These are phyloP conservation scores for Takifugu rubripes DNA, from an alignment of 2,797 vertebrate species.

Conservation along the genomic window DNA sequence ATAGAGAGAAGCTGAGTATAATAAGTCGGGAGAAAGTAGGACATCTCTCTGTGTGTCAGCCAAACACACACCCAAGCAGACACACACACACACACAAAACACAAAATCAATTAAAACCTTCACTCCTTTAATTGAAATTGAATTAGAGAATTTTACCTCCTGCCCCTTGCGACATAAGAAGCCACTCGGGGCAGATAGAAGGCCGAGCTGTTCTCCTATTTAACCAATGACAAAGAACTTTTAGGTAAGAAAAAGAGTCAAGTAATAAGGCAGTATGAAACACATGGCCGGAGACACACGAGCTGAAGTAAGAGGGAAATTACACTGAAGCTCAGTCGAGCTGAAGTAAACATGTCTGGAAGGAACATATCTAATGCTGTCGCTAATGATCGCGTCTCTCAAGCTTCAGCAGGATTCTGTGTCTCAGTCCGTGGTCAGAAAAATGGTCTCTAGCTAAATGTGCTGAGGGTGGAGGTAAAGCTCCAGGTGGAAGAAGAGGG, in stretches of 20 bases:
- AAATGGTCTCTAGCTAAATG: no score
- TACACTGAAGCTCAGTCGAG: conserved; percentile 40
- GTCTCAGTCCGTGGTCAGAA: no score
- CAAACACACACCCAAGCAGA: conserved; percentile 9
- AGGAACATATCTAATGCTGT: conserved; percentile 34
- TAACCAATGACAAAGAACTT: conserved; percentile 35
- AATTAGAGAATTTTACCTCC: conserved; percentile 56
- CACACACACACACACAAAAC: conserved; percentile 16
- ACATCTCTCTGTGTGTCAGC: conserved; percentile 32
- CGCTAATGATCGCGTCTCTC: conserved; percentile 9
- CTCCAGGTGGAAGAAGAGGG: no score
- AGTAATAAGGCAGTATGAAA: conserved; percentile 41
- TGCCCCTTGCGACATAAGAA: conserved; percentile 41
- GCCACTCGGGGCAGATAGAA: conserved; percentile 29
- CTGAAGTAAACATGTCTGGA: conserved; percentile 56
- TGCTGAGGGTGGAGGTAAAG: no score
- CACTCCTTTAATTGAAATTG: conserved; percentile 67
- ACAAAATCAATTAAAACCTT: conserved; percentile 63
- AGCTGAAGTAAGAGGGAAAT: background rate
- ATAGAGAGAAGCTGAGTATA: conserved; percentile 16
- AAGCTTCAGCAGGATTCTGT: conserved; percentile 1
- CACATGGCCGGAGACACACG: conserved; percentile 1
- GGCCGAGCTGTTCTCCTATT: conserved; percentile 16
- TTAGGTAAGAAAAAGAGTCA: conserved; percentile 12
- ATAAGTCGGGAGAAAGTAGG: conserved; percentile 56